Base-by-base conservation (phyloP, 2,113 vertebrate species). In the Corythornis madagascariensis region DNA sequence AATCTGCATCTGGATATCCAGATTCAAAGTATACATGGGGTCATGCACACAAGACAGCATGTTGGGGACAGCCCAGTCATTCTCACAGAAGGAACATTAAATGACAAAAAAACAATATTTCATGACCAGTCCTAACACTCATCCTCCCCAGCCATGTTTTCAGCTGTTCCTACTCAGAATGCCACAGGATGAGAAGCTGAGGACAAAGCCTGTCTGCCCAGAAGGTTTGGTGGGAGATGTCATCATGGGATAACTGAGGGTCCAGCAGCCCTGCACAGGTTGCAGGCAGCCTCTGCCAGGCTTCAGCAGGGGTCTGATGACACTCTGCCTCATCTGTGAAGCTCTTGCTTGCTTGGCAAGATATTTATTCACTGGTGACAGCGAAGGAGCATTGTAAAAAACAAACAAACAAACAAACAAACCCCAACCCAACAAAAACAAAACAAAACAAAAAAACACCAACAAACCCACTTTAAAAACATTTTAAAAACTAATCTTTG, bases 251-350 rank as follows among this genome's bases (percentile, higher is more conserved):
- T 48, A 57, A 16, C 17, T 60, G 69, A 43, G 25, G 15, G 45
- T 16, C 45, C n/a, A 48, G 26, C 16, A 94, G 47, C 38, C 9
- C 42, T 0, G 0, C 7, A 33, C 10, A 48, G 14, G 25, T 13
- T 33, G 57, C 31, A 66, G 80, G 64, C 55, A 86, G 35, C 50
- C 38, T 43, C 78, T 76, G 43, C 7, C 53, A 75, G 50, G n/a
- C 45, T 86, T 55, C 59, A 40, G 38, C 1, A 1, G 61, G 19
- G 25, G 28, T 74, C 48, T 64, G 69, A 6, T 33, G 25, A 33
- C 20, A 21, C 18, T 15, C 19, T 66, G 38, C 7, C 2, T 8
- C 1, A 0, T 38, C 13, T 42, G 14, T 38, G 47, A 72, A 63
- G 25, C 21, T 11, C 12, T 12, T 71, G 17, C 28, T 86, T 35